These are phyloP conservation scores for Magallana nippona DNA, from an alignment of 2,888 invertebrate genomes.

Conservation along the genomic window DNA sequence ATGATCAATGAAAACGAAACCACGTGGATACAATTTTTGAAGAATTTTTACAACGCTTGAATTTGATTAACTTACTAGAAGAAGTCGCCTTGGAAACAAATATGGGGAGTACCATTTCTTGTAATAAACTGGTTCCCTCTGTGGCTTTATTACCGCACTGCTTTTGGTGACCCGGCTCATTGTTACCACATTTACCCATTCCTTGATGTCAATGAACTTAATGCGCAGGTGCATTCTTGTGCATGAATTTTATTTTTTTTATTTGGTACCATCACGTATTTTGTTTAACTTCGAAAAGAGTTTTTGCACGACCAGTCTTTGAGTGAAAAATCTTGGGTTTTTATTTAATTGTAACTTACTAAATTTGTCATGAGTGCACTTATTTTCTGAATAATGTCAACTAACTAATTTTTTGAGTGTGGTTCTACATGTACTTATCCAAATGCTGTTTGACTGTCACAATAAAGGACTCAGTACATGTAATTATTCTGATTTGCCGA, in stretches of 20 bases:
- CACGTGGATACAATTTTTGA: neutral
- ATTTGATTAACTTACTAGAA: neutral
- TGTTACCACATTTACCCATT: neutral
- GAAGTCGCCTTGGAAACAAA: neutral
- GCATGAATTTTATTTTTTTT: conserved; percentile 5
- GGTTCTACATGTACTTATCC: no score
- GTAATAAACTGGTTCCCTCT: conserved; percentile 25
- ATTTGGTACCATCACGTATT: neutral
- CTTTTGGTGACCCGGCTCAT: neutral
- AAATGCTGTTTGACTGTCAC: no score
- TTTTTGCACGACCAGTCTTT: no score
- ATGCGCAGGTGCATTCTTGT: neutral
- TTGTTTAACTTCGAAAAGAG: neutral
- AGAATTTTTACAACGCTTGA: neutral
- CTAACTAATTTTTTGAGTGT: no score
- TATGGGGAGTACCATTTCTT: conserved; percentile 10
- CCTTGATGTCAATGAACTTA: neutral
- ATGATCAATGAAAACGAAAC: neutral
- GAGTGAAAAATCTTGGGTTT: no score
- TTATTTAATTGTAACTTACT: no score
- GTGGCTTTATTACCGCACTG: conserved; percentile 13
- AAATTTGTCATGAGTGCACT: no score
- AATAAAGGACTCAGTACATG: no score
- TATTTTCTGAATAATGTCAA: no score
- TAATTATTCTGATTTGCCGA: no score